These are phyloP conservation scores for Sorex maritimensis DNA, from an alignment of 2,797 vertebrate species.

Conservation along the genomic window DNA sequence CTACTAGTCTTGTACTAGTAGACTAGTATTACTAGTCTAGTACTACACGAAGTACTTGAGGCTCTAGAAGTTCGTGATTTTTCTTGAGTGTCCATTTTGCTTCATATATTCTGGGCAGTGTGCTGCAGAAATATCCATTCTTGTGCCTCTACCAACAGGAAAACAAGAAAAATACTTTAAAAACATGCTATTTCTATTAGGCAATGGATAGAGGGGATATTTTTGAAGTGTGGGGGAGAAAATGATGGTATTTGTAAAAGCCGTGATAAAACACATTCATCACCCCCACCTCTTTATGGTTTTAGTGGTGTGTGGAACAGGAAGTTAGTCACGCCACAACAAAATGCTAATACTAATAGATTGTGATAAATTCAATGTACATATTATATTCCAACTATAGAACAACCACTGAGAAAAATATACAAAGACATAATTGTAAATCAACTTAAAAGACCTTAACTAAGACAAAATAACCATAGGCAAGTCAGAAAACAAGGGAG, in stretches of 20 bases:
- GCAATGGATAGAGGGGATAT: not conserved
- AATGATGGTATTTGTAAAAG: not conserved
- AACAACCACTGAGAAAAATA: not conserved
- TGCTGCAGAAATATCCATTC: not conserved
- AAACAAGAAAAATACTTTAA: not conserved
- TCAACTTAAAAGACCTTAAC: not conserved
- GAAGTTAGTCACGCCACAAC: not conserved
- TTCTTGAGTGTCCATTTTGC: not conserved
- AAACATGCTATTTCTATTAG: not conserved
- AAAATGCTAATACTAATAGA: not conserved
- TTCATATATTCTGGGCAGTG: not conserved
- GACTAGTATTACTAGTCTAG: too few species aligned
- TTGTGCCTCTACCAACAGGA: not conserved
- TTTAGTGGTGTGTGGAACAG: not conserved
- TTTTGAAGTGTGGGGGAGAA: not conserved
- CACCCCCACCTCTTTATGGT: not conserved
- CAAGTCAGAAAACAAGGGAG: conserved; percentile 15
- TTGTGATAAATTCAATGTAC: not conserved
- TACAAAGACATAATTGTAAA: not conserved
- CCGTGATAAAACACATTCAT: not conserved
- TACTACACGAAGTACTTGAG: not conserved
- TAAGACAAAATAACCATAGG: not conserved
- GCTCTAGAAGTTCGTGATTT: not conserved
- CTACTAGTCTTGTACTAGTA: too few species aligned
- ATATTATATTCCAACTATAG: not conserved